Evolutionary conservation across 2,113 vertebrate genomes (phyloP), one percentile per base, ranked within the genome.

Genomic region (Oplegnathus fasciatus): DNA sequence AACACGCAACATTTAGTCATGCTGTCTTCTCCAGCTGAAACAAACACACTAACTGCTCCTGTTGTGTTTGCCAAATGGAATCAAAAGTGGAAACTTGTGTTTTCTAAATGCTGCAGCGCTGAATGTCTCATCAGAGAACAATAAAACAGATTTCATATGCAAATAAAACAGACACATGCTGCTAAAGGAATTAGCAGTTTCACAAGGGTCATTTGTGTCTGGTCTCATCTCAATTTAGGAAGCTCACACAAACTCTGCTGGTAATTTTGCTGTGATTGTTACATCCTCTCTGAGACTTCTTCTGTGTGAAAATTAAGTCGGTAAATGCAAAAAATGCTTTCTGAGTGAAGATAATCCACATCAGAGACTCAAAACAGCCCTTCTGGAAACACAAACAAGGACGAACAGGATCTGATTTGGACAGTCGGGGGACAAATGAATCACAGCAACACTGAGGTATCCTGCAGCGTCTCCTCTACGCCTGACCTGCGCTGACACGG

Each of bases 401-500:
- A 26, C 32, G 6, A 83, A 65, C 24, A 28, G 14, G 46, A 67
- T 66, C 64, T 86, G 80, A 62, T 81, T 62, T 73, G 40, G 75
- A 77, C 55, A 30, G 76, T 69, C 24, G 13, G 60, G 60, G 46
- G 80, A 78, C 62, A 64, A 52, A 78, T 44, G 75, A 85, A 83
- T 80, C 86, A 6, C 46, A 76, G 5, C 83, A 42, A 24, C 37
- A 14, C 67, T 5, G 13, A 80, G 55, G 78, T 18, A 5, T 74
- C 50, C 84, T 65, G 83, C 69, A 37, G 67, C 60, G 8, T 1
- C 48, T 70, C 28, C 67, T 50, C 61, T 28, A 62, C 2, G 61
- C 69, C 58, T 80, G 86, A 86, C 90, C 88, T 68, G 46, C 40
- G 26, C 73, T 24, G 64, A 66, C 77, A 70, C 42, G 74, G 90